These are phyloP conservation scores for Cosmopolites sordidus DNA, from an alignment of 2,888 invertebrate genomes.

Conservation along the genomic window DNA sequence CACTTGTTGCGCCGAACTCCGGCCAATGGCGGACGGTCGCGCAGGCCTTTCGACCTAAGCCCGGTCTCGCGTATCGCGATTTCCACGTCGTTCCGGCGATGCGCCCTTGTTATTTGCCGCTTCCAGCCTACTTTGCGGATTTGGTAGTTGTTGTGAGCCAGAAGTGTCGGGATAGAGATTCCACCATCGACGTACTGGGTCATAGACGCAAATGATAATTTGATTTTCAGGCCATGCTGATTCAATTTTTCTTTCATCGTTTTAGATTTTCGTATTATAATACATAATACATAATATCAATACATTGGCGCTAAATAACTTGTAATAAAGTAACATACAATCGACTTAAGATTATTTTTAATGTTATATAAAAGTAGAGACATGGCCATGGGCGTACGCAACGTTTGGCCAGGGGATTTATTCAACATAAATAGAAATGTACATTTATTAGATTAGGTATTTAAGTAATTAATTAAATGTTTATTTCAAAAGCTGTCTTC, in stretches of 20 bases:
- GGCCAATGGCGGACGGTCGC: constrained; percentile 23
- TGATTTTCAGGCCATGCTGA: no score
- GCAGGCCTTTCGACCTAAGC: constrained; percentile 18
- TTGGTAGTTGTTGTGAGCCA: constrained; percentile 19
- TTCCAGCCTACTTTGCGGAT: constrained; percentile 28
- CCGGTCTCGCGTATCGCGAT: constrained; percentile 32
- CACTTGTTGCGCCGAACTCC: constrained; percentile 25
- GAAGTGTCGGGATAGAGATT: constrained; percentile 19
- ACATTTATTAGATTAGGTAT: no score
- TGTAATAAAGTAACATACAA: no score
- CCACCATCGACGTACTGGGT: constrained; percentile 12
- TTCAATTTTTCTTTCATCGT: no score
- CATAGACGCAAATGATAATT: constrained; percentile 4
- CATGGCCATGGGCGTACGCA: no score
- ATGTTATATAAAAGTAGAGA: no score
- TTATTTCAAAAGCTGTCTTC: no score
- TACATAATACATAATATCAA: neutral
- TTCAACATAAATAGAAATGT: no score
- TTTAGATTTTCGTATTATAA: no score
- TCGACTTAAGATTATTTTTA: no score
- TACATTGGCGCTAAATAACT: neutral
- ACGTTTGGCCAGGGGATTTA: no score
- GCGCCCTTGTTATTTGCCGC: constrained; percentile 27
- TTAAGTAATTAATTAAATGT: no score
- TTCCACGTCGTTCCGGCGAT: constrained; percentile 25